A percentile compares a stretch with the other conserved stretches of the same genome.
These are phyloP conservation scores for Mus musculus DNA, from an alignment of 2,113 vertebrate species.

Conservation along the genomic window DNA sequence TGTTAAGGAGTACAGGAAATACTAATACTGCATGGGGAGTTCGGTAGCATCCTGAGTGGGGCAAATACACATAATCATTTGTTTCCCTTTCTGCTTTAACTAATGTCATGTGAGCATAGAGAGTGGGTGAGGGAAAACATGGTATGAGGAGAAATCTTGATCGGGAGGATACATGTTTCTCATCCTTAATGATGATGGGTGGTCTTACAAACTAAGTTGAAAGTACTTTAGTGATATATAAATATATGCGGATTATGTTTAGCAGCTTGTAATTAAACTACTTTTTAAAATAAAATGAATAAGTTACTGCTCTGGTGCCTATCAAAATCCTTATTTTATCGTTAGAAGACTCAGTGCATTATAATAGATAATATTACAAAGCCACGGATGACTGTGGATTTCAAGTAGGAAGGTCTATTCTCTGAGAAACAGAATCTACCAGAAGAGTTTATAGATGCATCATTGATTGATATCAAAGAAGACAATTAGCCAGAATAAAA, in stretches of 20 bases:
- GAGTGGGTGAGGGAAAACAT: not conserved
- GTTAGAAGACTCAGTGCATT: not conserved
- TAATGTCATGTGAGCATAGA: not conserved
- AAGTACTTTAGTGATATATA: not conserved
- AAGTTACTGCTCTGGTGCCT: not conserved
- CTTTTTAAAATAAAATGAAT: constrained; percentile 49
- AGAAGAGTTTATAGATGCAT: not conserved
- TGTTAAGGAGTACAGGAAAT: not conserved
- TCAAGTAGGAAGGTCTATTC: not conserved
- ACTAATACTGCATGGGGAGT: not conserved
- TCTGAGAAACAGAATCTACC: not conserved
- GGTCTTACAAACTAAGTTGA: not conserved
- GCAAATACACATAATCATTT: not conserved
- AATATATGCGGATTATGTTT: not conserved
- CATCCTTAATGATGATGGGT: not conserved
- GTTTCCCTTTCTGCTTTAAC: not conserved
- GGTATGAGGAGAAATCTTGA: not conserved
- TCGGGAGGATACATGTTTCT: not conserved
- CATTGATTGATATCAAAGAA: not conserved
- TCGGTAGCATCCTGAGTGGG: not conserved
- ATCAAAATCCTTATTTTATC: constrained; percentile 33
- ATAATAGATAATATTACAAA: not conserved
- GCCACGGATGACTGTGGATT: not conserved
- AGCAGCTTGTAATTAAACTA: not conserved
- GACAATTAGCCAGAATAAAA: not conserved